These are phyloP conservation scores for Dryoscopus gambensis DNA, from an alignment of 2,113 vertebrate species.

Conservation along the genomic window DNA sequence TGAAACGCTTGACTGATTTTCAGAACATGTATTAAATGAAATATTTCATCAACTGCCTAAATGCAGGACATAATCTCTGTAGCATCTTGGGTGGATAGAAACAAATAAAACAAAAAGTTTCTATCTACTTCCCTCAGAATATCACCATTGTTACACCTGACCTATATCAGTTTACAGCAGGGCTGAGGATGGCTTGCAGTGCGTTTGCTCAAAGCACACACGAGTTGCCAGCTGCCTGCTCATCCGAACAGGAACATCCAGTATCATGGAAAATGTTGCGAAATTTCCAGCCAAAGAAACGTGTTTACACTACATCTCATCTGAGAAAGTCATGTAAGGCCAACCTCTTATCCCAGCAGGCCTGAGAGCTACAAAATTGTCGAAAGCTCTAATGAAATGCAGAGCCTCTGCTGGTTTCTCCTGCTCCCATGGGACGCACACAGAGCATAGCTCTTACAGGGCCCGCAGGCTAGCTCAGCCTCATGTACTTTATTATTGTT, in stretches of 20 bases:
- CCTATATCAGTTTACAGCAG: not conserved
- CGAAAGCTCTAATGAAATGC: not conserved
- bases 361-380: not conserved
- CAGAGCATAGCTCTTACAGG: not conserved
- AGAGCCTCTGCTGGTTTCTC: not conserved
- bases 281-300: not conserved
- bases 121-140: not conserved
- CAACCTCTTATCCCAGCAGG: not conserved
- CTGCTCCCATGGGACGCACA: not conserved
- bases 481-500: not conserved
- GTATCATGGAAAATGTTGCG: not conserved
- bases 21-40: not conserved
- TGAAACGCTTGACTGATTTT: not conserved
- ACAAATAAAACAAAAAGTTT: not conserved
- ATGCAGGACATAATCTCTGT: not conserved
- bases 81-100: not conserved
- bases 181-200: not conserved
- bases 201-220: not conserved
- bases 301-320: not conserved
- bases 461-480: not conserved
- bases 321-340: not conserved
- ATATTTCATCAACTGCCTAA: not conserved
- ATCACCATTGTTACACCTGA: not conserved
- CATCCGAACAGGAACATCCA: not conserved
- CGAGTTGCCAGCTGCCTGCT: not conserved